Evolutionary conservation across 2,888 invertebrate species (phyloP).

Genomic region (Melikaiella ostensackeni): DNA sequence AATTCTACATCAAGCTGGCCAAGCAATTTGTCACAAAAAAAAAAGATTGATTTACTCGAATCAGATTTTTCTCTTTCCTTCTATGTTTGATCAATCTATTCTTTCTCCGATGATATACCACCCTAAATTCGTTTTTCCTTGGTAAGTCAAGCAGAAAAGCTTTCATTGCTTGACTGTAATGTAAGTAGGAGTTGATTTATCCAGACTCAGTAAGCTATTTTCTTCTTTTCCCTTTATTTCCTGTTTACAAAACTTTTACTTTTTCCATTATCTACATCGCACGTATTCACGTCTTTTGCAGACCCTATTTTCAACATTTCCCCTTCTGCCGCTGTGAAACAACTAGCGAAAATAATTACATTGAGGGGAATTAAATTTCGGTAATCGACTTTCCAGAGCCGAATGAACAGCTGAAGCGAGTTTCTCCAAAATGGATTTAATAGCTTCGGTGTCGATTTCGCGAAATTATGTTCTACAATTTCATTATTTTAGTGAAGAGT

Average conservation of each 20-base stretch:
- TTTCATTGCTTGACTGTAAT: not conserved
- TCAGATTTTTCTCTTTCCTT: not conserved
- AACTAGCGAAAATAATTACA: not conserved
- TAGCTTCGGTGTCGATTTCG: not conserved
- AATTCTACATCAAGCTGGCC: too few relatives aligned
- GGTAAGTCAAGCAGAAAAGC: not conserved
- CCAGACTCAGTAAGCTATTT: not conserved
- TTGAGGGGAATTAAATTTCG: not conserved
- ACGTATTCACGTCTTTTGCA: conserved; percentile 1
- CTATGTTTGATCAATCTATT: not conserved
- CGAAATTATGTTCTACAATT: not conserved
- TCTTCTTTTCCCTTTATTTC: not conserved
- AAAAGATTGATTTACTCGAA: not conserved
- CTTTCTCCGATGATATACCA: not conserved
- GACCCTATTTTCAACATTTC: not conserved
- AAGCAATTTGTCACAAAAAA: not conserved
- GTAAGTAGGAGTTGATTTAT: not conserved
- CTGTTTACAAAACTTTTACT: not conserved
- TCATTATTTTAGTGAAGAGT: not conserved
- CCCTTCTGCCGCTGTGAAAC: not conserved
- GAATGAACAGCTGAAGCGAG: not conserved
- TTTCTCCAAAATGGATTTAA: not conserved
- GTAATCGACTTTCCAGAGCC: not conserved
- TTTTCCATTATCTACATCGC: not conserved
- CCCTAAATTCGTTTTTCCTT: not conserved